Percentiles rank a stretch among this genome's conserved stretches.
phyloP scores from a whole-genome alignment of 2,888 invertebrate species.

The Cataglyphis rosenhaueri region DNA sequence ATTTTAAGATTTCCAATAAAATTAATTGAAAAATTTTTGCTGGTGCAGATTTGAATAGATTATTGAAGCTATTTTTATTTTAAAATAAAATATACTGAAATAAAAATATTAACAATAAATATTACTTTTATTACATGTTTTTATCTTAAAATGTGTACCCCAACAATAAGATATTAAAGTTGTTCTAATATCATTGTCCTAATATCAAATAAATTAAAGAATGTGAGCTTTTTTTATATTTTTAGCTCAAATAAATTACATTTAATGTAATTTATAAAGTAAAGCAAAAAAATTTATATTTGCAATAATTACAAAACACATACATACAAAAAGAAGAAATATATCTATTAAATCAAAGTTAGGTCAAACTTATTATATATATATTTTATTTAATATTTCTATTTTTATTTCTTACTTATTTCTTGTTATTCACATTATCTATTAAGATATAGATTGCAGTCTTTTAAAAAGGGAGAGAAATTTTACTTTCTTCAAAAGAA shows the following conservation, averaged over 20 bases:
- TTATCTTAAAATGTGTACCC: background rate
- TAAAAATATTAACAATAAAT: background rate
- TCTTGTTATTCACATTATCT: background rate
- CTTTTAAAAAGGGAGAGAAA: background rate
- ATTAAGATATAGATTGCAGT: background rate
- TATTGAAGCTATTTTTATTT: background rate
- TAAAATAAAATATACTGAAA: background rate
- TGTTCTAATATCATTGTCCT: background rate
- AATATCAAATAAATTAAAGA: conserved; percentile 13
- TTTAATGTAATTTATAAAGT: conserved; percentile 14
- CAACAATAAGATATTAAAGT: background rate
- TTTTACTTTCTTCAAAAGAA: background rate
- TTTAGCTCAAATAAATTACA: background rate
- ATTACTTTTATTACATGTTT: background rate
- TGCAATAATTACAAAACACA: background rate
- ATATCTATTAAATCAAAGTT: conserved; percentile 1
- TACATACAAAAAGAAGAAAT: no score
- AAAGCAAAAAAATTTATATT: background rate
- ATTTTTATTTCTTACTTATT: background rate
- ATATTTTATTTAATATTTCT: conserved; percentile 8
- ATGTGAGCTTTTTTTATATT: background rate
- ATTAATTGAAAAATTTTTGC: background rate
- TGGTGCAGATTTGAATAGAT: background rate
- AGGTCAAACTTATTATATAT: background rate
- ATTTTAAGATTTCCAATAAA: background rate